Evolutionary conservation across 1,140 invertebrate genomes (phyloP).

Genomic region (Manduca sexta): DNA sequence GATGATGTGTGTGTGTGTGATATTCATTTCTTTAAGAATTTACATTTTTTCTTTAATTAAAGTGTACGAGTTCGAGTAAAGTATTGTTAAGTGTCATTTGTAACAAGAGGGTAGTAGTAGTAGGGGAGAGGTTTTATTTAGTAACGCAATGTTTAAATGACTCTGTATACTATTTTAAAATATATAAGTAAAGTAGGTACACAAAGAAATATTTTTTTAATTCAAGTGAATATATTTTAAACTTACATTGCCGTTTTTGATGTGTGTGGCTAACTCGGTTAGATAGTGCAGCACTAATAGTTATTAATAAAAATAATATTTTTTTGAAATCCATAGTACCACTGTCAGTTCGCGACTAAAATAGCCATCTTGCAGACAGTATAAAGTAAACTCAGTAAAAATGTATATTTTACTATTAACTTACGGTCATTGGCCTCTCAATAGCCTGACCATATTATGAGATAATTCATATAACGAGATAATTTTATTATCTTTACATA

Average conservation of each 20-base stretch:
- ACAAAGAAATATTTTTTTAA: too few relatives aligned
- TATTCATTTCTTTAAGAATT: too few relatives aligned
- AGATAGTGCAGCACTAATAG: conserved; percentile 6
- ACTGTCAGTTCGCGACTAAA: conserved; percentile 6
- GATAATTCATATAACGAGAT: conserved; percentile 1
- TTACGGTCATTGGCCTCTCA: not conserved
- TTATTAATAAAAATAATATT: conserved; percentile 8
- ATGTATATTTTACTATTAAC: not conserved
- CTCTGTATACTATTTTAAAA: too few relatives aligned
- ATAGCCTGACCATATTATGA: conserved; percentile 11
- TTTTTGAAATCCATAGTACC: conserved; percentile 9
- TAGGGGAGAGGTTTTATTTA: too few relatives aligned
- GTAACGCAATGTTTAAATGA: too few relatives aligned
- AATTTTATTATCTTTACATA: conserved; percentile 2
- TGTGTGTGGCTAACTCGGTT: not conserved
- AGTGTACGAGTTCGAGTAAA: too few relatives aligned
- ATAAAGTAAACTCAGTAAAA: conserved; percentile 6
- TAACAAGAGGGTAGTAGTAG: too few relatives aligned
- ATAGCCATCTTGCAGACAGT: not conserved
- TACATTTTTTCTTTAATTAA: too few relatives aligned
- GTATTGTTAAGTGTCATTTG: too few relatives aligned
- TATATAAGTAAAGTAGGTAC: too few relatives aligned
- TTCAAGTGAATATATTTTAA: not conserved
- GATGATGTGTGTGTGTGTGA: too few relatives aligned
- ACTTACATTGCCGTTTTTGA: not conserved